Evolutionary conservation across 2,797 vertebrate genomes (phyloP), one percentile per base, ranked within the genome.

Genomic region (Melanotaenia parkinsoni): DNA sequence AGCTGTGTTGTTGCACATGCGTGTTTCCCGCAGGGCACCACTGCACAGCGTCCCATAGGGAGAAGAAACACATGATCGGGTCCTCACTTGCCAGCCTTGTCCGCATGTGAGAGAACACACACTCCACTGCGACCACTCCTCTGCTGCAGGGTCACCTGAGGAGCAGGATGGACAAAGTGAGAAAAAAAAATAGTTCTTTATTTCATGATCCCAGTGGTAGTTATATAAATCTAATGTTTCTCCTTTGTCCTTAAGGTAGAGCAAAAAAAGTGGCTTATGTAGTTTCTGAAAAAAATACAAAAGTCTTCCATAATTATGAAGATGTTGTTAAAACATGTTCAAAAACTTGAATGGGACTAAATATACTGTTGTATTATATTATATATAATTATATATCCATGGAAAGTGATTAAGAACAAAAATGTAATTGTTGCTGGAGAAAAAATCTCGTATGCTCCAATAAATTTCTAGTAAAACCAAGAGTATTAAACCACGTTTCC

Each of bases 91-190:
- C 92, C 96, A 96, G 79, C 98, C 98, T 91, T 99, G 97, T 45
- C 98, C 97, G 33, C 98, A 99, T 0, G 98, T 99, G 88, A 99
- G 94, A 3, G 98, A 99, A 89, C 98, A 99, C 75, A 97, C 95
- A n/a, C 98, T 99, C 98, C 98, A 99, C 88, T 97, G 97, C 2
- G 98, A 99, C 98, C 98, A 99, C 85, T 98, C 97, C 90, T 99
- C 98, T 0, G 98, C 98, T 0, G 97, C 97, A 0, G 97, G 98
- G 92, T 99, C 98, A 76, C 98, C 98, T 99, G 93, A 12, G 26
- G 56, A 69, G 58, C 28, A 14, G 64, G 43, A 43, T 1, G 37
- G 32, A 74, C 5, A 66, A 9, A 38, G 40, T 51, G 38, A 43
- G 22, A 77, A 20, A 53, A 28, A 66, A 35, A 16, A 12, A 43